A percentile compares a stretch with the other conserved stretches of the same genome.
These are phyloP conservation scores for Melikaiella ostensackeni DNA, from an alignment of 2,888 invertebrate genomes.

Conservation along the genomic window DNA sequence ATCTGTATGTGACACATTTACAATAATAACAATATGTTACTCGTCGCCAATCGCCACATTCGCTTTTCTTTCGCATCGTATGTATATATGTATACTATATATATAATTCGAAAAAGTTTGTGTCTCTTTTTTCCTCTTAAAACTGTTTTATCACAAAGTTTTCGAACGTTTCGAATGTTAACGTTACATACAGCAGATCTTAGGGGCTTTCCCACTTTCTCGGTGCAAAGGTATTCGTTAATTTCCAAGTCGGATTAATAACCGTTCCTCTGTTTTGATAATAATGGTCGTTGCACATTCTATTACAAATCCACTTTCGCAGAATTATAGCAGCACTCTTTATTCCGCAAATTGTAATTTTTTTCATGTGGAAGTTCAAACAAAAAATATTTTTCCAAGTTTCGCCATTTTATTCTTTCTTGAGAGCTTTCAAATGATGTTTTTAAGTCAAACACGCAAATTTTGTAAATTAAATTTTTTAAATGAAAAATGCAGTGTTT, in stretches of 20 bases:
- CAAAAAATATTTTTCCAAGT: not conserved
- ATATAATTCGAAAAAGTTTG: conserved; percentile 65
- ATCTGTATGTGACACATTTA: conserved; percentile 73
- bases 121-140: conserved; percentile 50
- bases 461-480: not conserved
- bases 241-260: conserved; percentile 17
- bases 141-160: conserved; percentile 61
- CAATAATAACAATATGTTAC: conserved; percentile 73
- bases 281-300: conserved; percentile 44
- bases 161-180: conserved; percentile 45
- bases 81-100: conserved; percentile 63
- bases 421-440: not conserved
- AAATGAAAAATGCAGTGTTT: no score
- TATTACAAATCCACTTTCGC: not conserved
- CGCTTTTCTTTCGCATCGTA: conserved; percentile 52
- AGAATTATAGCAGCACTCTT: not conserved
- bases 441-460: not conserved
- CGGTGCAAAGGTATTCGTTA: conserved; percentile 27
- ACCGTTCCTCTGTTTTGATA: conserved; percentile 43
- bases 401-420: not conserved
- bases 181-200: conserved; percentile 37
- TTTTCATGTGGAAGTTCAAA: not conserved
- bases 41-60: conserved; percentile 62
- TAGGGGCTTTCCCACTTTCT: conserved; percentile 13
- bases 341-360: conserved; percentile 5